Conservation (phyloP, 2,888 invertebrate species). For the Ommatoiulus sabulosus region DNA sequence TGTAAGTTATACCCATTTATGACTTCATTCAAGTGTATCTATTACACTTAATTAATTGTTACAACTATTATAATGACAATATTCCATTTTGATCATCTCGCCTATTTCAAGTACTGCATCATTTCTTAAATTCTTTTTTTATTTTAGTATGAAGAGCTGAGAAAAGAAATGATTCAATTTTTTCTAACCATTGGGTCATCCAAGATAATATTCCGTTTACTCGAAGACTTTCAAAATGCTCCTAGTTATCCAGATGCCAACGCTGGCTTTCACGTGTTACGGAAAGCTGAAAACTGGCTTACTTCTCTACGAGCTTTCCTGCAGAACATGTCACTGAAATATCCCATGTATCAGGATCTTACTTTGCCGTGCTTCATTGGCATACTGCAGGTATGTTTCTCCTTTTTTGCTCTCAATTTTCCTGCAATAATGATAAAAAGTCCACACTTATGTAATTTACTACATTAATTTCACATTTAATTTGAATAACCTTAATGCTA, state of each 20-base stretch:
- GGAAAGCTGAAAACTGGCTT: constrained; percentile 56
- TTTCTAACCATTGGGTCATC: constrained; percentile 60
- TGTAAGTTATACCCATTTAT: too few species aligned
- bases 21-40: too few species aligned
- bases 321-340: constrained; percentile 63
- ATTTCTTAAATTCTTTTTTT: background rate
- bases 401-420: constrained; percentile 19
- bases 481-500: background rate
- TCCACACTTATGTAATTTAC: too few species aligned
- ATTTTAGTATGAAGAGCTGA: constrained; percentile 67
- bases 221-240: constrained; percentile 54
- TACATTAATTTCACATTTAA: too few species aligned
- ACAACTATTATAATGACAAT: background rate
- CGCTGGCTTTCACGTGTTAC: background rate
- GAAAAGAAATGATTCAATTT: constrained; percentile 67
- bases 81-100: background rate
- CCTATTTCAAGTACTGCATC: background rate
- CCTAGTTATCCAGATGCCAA: background rate
- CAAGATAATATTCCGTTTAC: constrained; percentile 58
- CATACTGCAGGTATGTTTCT: constrained; percentile 73
- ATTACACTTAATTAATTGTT: background rate
- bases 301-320: constrained; percentile 66
- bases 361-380: constrained; percentile 79
- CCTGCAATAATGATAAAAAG: background rate
- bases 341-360: constrained; percentile 81